phyloP scores from a whole-genome alignment of 2,888 invertebrate species.

The Ariolimax columbianus region DNA sequence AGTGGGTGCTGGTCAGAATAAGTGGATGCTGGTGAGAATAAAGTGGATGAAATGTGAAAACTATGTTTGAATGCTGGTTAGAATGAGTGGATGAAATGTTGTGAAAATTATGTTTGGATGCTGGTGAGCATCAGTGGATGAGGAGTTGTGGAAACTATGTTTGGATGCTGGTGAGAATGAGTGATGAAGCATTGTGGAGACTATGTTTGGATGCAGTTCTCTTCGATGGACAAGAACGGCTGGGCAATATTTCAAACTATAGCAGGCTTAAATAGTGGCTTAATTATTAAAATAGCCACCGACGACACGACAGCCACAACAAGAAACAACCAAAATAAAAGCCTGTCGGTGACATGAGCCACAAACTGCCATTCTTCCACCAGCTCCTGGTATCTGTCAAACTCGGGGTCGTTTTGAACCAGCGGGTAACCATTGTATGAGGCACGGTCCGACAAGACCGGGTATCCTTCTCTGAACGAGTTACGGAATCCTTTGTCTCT shows the following conservation, averaged over 20 bases:
- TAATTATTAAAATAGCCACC: constrained; percentile 75
- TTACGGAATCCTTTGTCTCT: constrained; percentile 16
- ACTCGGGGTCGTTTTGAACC: not conserved
- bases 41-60: too few relatives aligned
- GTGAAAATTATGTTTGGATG: too few relatives aligned
- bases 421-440: not conserved
- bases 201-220: too few relatives aligned
- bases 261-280: constrained; percentile 74
- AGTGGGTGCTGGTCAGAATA: too few relatives aligned
- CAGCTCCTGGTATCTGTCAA: constrained; percentile 61
- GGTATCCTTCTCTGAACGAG: constrained; percentile 34
- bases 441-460: not conserved
- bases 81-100: too few relatives aligned
- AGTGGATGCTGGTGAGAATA: too few relatives aligned
- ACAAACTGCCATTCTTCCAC: constrained; percentile 78
- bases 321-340: constrained; percentile 78
- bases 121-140: too few relatives aligned
- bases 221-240: too few relatives aligned
- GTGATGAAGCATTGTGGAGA: too few relatives aligned
- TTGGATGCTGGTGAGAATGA: too few relatives aligned
- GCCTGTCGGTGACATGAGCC: constrained; percentile 77
- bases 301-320: constrained; percentile 74
- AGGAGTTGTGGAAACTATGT: too few relatives aligned
- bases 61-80: too few relatives aligned
- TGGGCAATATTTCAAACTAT: not conserved